These are phyloP conservation scores for Leptothorax acervorum DNA, from an alignment of 2,888 invertebrate species.

Conservation along the genomic window DNA sequence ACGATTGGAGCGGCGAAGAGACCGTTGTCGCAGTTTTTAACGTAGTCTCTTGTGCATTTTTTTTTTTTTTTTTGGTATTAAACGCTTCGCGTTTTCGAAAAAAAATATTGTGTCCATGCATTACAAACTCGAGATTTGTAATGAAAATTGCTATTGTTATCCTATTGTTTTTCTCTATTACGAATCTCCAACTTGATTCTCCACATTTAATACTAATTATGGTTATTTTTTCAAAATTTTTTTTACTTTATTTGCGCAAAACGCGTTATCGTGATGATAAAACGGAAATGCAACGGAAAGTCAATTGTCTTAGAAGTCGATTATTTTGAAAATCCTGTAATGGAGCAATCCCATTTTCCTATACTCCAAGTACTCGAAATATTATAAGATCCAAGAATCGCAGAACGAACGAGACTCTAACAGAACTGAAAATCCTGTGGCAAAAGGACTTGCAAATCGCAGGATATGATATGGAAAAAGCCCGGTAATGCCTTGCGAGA, in stretches of 20 bases:
- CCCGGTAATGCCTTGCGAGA: conserved; percentile 37
- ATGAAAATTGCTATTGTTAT: neutral
- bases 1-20: neutral
- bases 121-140: neutral
- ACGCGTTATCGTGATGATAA: neutral
- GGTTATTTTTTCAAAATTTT: neutral
- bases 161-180: neutral
- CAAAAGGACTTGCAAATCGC: conserved; percentile 26
- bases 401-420: neutral
- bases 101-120: neutral
- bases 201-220: neutral
- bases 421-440: neutral
- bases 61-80: neutral
- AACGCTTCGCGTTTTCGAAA: neutral
- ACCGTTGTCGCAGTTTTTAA: conserved; percentile 8
- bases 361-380: neutral
- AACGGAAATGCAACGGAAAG: neutral
- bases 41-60: neutral
- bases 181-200: neutral
- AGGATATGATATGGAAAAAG: conserved; percentile 16
- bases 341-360: neutral
- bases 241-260: neutral
- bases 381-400: neutral
- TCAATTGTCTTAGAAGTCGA: neutral
- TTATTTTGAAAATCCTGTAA: neutral